Base-by-base conservation (phyloP, 2,888 invertebrate genomes). In the Aleiodes testaceus region DNA sequence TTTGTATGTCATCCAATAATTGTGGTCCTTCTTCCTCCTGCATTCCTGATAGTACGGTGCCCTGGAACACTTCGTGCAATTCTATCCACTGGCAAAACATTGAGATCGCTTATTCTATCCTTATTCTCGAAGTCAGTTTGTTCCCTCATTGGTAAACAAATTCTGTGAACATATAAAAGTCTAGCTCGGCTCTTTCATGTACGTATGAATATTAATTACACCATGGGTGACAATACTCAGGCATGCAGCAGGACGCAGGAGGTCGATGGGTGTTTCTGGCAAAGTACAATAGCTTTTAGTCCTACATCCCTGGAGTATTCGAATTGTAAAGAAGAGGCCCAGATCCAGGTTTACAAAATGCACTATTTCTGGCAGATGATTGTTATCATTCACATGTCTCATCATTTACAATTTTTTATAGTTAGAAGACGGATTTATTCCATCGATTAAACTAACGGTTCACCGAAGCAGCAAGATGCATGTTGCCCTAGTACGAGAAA, bases 171-270 rank as follows among this genome's bases (percentile, higher is more conserved):
- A 20, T 59, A 36, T 18, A 59, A 59, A 11, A 26, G 67, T 36
- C 44, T 66, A 44, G 61, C 26, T 47, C 3, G 67, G 66, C 53
- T 18, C 1, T 11, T 20, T 49, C 55, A 66, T 66, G 74, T 75
- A 79, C 77, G 74, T 82, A 85, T 86, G 87, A 86, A 87, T 87
- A 87, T 87, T 87, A 86, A 87, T 87, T 86, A 86, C 83, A 84
- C 78, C 79, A 80, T 80, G 83, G 85, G 84, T 86, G 87, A 87
- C 87, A 87, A 75, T 75, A 78, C 75, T 71, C 82, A 85, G 86
- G 87, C 72, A 65, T 73, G 66, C 78, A 87, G 79, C 79, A 82
- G 68, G 66, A 47, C 14, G 45, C 53, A 86, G 77, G 84, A 87
- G 85, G 81, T 85, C 66, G 72, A 55, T 70, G 71, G 70, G 64